phyloP scores from a whole-genome alignment of 1,140 invertebrate species.

The Scaptodrosophila lebanonensis region DNA sequence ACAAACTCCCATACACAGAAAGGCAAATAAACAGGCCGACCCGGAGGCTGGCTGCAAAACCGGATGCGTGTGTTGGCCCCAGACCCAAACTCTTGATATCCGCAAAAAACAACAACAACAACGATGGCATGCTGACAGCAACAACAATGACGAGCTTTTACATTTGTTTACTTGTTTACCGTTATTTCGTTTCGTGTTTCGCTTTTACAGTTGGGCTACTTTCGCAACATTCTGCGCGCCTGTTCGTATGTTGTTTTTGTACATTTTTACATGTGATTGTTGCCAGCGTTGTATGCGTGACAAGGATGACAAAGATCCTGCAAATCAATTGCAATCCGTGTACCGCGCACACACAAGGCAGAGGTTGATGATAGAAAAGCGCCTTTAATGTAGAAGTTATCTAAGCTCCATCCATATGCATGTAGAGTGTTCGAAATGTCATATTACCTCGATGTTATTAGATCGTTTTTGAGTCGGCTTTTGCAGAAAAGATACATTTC shows the following conservation, averaged over 20 bases:
- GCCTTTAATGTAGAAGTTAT: too few relatives aligned
- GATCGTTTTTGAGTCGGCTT: too few relatives aligned
- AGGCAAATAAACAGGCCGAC: neutral
- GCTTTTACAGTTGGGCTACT: conserved; percentile 4
- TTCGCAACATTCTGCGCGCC: conserved; percentile 41
- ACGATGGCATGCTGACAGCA: conserved; percentile 2
- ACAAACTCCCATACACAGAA: conserved; percentile 2
- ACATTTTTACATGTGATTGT: conserved; percentile 31
- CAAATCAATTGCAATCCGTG: too few relatives aligned
- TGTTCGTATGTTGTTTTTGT: conserved; percentile 46
- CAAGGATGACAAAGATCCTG: too few relatives aligned
- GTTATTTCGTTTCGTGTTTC: conserved; percentile 36
- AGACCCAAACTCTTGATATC: neutral
- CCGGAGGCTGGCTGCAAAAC: conserved; percentile 4
- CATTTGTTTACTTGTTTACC: conserved; percentile 40
- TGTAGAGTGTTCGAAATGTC: too few relatives aligned
- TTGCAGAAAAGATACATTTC: too few relatives aligned
- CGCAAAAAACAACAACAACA: conserved; percentile 16
- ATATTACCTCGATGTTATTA: too few relatives aligned
- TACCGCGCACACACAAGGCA: too few relatives aligned
- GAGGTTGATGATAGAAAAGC: too few relatives aligned
- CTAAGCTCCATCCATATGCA: too few relatives aligned
- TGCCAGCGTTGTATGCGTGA: conserved; percentile 51
- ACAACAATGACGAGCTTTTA: conserved; percentile 1
- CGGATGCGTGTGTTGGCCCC: conserved; percentile 2